Percentiles rank a stretch among this genome's conserved stretches.
These are phyloP conservation scores for Dinocampus coccinellae DNA, from an alignment of 2,888 invertebrate genomes.

Conservation along the genomic window DNA sequence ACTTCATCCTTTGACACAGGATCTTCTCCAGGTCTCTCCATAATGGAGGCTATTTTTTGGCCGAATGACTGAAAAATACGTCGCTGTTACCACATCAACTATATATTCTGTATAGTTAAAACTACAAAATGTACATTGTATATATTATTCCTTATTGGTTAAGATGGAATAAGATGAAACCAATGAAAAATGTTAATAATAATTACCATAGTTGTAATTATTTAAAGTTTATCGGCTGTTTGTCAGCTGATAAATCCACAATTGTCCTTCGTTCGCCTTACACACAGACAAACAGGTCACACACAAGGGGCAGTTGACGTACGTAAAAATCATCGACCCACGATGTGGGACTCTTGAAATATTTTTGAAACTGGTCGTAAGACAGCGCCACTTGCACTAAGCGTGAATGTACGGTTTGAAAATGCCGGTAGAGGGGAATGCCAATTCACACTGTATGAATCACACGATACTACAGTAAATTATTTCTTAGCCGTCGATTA, in stretches of 20 bases:
- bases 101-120: too few species aligned
- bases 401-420: background rate
- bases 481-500: too few species aligned
- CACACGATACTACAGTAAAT: too few species aligned
- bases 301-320: background rate
- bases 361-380: too few species aligned
- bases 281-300: background rate
- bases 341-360: too few species aligned
- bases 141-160: too few species aligned
- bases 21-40: conserved; percentile 86
- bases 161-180: background rate
- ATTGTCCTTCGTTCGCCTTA: background rate
- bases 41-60: conserved; percentile 83
- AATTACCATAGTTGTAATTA: background rate
- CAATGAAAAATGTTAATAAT: background rate
- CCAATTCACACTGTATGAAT: too few species aligned
- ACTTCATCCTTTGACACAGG: conserved; percentile 83
- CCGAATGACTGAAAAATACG: conserved; percentile 77
- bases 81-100: too few species aligned
- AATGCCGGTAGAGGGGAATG: too few species aligned
- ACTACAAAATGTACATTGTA: too few species aligned
- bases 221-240: background rate
- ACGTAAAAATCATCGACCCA: too few species aligned
- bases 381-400: background rate
- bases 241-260: background rate